Base-by-base conservation (phyloP, 2,888 invertebrate species). In the Pristionchus fissidentatus region DNA sequence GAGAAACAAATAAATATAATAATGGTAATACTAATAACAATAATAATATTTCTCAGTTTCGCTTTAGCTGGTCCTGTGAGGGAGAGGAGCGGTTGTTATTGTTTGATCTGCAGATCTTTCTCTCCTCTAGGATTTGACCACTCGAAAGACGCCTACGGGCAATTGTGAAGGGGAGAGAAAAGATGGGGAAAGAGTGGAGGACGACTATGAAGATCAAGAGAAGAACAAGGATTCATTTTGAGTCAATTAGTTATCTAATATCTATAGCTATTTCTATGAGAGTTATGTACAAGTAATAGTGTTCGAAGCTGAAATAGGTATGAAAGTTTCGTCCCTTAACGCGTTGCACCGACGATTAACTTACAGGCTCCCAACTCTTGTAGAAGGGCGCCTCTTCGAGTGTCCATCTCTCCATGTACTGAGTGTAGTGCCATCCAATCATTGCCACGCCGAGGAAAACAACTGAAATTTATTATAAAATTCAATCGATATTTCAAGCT, bases 401-500 rank as follows among this genome's bases (percentile, higher is more conserved):
- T 93, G 97, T 96, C 93, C 97, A 96, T 92, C 96, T 96, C 93
- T 97, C 97, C 92, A 96, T 97, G 93, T 97, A 97, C 93, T 97
- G 97, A 7, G 89, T 88, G 75, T 86, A 90, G 77, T 91, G 91
- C 88, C 88, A 89, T 29, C 97, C 97, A 66, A 97, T 97, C 97
- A 97, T 97, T 66, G 96, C 96, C 85, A 96, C 97, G 49, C 97
- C 97, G 87, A 96, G 95, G 35, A 26, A 66, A 5, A 26, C 52
- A 10, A 85, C 85, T 86, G 84, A 73, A 85, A 84, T 22, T 19
- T 29, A n/a, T 52, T 15, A 52, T 43, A 22, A 75, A 26, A 52
- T 19, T 32, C 22, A 38, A 32, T 60, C 73, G n/a, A 26, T 35
- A 5, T 26, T 62, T 62, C 4, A 19, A 15, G 13, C 49, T 19